A percentile compares a stretch with the other conserved stretches of the same genome.
Evolutionary conservation across 2,113 vertebrate species (phyloP).

Genomic region (Bostrychus sinensis): DNA sequence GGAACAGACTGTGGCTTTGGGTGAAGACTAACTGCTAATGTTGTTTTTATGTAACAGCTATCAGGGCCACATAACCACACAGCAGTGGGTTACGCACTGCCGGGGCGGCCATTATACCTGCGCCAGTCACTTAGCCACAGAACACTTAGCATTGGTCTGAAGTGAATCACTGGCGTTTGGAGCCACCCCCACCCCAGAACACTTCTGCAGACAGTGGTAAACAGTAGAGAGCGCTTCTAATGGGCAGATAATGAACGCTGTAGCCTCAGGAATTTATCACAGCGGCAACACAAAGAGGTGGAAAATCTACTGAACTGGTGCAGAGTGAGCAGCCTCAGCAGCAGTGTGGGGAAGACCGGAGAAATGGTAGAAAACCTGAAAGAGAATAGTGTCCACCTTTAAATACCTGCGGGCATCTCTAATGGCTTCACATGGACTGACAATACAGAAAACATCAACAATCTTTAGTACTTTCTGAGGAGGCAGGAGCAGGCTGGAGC

Average conservation of each 20-base stretch:
- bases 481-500: no score
- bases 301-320: constrained; percentile 2
- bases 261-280: constrained; percentile 66
- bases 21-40: constrained; percentile 52
- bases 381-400: no score
- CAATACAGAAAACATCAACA: no score
- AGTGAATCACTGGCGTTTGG: constrained; percentile 68
- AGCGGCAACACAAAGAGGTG: constrained; percentile 32
- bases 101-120: constrained; percentile 61
- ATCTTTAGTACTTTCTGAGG: no score
- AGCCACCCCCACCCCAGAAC: constrained; percentile 20
- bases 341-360: no score
- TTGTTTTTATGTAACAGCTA: constrained; percentile 64
- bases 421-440: no score
- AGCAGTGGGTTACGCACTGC: constrained; percentile 55
- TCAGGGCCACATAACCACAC: constrained; percentile 55
- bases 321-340: no score
- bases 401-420: no score
- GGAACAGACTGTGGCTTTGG: constrained; percentile 59
- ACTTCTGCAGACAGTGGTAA: constrained; percentile 61
- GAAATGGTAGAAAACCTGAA: no score
- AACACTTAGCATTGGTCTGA: constrained; percentile 60
- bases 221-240: constrained; percentile 59
- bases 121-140: constrained; percentile 66
- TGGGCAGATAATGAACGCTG: constrained; percentile 61